These are phyloP conservation scores for Etheostoma nigrum DNA, from an alignment of 2,797 vertebrate genomes.

Conservation along the genomic window DNA sequence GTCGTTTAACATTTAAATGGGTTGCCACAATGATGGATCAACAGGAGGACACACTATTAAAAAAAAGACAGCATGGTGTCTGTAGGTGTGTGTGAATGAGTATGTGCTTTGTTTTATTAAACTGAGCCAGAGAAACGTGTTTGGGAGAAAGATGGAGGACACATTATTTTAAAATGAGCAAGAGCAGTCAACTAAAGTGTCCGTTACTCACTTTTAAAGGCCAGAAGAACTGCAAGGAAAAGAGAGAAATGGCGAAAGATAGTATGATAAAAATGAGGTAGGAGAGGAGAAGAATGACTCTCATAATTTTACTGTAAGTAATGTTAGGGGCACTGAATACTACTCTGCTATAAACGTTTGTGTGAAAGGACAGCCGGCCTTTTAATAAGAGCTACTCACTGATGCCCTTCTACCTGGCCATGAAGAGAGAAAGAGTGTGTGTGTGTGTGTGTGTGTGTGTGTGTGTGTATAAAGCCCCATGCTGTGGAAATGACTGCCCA, in stretches of 20 bases:
- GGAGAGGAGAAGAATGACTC: constrained; percentile 17
- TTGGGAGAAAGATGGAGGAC: constrained; percentile 43
- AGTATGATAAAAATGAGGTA: constrained; percentile 8
- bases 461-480: constrained; percentile 25
- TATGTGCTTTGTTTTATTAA: constrained; percentile 46
- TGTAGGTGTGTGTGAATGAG: constrained; percentile 17
- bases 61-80: constrained; percentile 52
- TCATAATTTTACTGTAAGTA: constrained; percentile 25
- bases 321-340: constrained; percentile 1
- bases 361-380: constrained; percentile 18
- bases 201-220: constrained; percentile 31
- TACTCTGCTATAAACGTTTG: constrained; percentile 4
- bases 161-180: constrained; percentile 45
- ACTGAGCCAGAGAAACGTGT: constrained; percentile 29
- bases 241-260: constrained; percentile 9
- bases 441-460: constrained; percentile 1
- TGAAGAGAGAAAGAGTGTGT: constrained; percentile 16
- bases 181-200: constrained; percentile 30
- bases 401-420: constrained; percentile 32
- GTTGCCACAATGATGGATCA: constrained; percentile 67
- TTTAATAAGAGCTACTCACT: constrained; percentile 42
- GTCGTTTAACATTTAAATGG: constrained; percentile 73
- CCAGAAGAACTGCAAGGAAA: constrained; percentile 17
- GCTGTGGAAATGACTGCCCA: constrained; percentile 38
- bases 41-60: constrained; percentile 55